Evolutionary conservation across 37 sponge, comb jelly and placozoan genomes (phyloP), one percentile per base, ranked within the genome.

Genomic region (Hexactinellida sp.): DNA sequence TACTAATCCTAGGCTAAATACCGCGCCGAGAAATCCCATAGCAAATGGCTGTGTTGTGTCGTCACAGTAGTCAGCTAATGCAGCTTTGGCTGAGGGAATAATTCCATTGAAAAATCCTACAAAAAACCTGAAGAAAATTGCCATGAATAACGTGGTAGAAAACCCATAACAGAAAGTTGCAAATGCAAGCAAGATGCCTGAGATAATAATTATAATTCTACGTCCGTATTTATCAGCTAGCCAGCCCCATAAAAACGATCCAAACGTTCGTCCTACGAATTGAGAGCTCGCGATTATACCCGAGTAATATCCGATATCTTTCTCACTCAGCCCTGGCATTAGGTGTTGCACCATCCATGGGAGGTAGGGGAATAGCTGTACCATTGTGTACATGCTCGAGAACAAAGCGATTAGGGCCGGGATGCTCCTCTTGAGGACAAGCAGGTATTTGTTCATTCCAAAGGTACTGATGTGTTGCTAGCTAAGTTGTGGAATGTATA

Each of bases 171-270:
- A 52, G 16, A 21, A n/a, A 0, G 90, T 34, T 28, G 82, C 37
- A 16, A 92, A 37, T 24, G 87, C 91, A 0, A 89, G 37, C 0
- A 87, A 83, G 24, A 91, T 0, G 0, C 52, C 82, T 55, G 88
- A 88, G 51, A 85, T 19, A 54, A 94, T 86, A 19, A 94, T 34
- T 24, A 91, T 87, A 7, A 87, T 90, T 55, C 89, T 92, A 16
- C 91, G 90, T 13, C 93, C 93, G 24, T 84, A 86, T 24, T 37
- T 36, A 82, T 95, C 95, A 21, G 95, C 85, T 0, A 95, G 34
- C n/a, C 36, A 83, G 0, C 95, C 95, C 95, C 95, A 94, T 0
- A 89, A 21, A 54, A 92, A 94, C 91, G 93, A 92, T 54, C 91
- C 91, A 88, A 90, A 82, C 39, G 87, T 86, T 39, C 95, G 86